Base-by-base conservation (phyloP, 2,113 vertebrate genomes). In the Mirounga angustirostris region DNA sequence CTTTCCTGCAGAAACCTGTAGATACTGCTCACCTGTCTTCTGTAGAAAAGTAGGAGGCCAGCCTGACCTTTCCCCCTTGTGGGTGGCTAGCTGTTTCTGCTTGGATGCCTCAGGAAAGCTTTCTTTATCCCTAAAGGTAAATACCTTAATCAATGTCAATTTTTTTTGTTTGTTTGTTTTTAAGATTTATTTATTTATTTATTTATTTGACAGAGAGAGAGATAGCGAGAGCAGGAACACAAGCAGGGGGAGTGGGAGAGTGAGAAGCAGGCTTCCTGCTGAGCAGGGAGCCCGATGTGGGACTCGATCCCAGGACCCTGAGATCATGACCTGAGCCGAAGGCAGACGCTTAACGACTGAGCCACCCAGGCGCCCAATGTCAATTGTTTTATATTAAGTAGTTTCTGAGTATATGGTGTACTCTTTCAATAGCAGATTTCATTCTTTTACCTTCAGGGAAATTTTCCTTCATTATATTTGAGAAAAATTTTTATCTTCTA, bases 71-170 rank as follows among this genome's bases (percentile, higher is more conserved):
- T 52, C 8, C 8, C 7, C 0, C 16, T 84, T 63, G 28, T 71
- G 50, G 28, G 69, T 71, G 56, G 43, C 58, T 87, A 33, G 54
- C 4, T 56, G 76, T 93, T 90, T 81, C n/a, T 81, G 63, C 43
- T 40, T 76, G 8, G 11, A 80, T 58, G 63, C 30, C 52, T 81
- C n/a, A 78, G 58, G 61, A 89, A 88, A 94, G 13, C 40, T 87
- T 61, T 89, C 58, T 80, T 91, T 94, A 91, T 86, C 40, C 52
- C n/a, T 67, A 43, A 94, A 84, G 46, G 74, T 88, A 91, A 96
- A 78, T 65, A 76, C n/a, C 40, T 79, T 91, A 78, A 69, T 94
- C 24, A 91, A 4, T 76, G 30, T 71, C 71, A 91, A 33, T 69
- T 88, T 56, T 40, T 40, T 40, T 40, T 40, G 40, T 40, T 40